Base-by-base conservation (phyloP, 2,797 vertebrate species). In the Echiichthys vipera region DNA sequence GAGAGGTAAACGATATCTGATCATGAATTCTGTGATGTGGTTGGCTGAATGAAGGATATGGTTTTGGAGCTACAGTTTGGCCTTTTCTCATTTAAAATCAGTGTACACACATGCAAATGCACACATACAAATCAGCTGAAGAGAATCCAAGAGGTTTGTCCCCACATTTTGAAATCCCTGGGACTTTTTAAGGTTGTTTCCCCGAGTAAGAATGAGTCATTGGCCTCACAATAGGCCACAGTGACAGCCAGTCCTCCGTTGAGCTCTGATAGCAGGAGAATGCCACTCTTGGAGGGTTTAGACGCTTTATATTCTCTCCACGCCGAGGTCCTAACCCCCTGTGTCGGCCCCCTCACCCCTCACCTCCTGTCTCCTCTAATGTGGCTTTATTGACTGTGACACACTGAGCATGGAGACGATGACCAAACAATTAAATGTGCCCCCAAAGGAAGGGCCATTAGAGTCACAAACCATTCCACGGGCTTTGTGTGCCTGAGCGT, bases 341-440 rank as follows among this genome's bases (percentile, higher is more conserved):
- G 73, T 67, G 70, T 86, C 30, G 49, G 69, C 77, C 89, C 81
- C 87, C 84, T 87, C 89, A 85, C 91, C 91, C 85, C 84, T 78
- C 84, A 89, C 86, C 91, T 88, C 86, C 84, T 74, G 84, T 91
- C 89, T 87, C 67, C 83, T 88, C 91, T 93, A 92, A 92, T 92
- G 81, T 87, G 91, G 89, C 94, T 94, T 94, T 94, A 96, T 94
- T 94, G 92, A 94, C 88, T 94, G 86, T 95, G 94, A 95, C 93
- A 90, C 88, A 92, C 81, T 79, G 83, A 90, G 87, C 84, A 92
- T 82, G 81, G 87, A 92, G 87, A 90, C 86, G 86, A 93, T 96
- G 93, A 94, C 89, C 91, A 78, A 86, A 63, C 84, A 91, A 91
- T 93, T 91, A 84, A 86, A 91, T 86, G 78, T 66, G 71, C 67